Conservation (phyloP, 2,888 invertebrate genomes). For the Leucozona laternaria region DNA sequence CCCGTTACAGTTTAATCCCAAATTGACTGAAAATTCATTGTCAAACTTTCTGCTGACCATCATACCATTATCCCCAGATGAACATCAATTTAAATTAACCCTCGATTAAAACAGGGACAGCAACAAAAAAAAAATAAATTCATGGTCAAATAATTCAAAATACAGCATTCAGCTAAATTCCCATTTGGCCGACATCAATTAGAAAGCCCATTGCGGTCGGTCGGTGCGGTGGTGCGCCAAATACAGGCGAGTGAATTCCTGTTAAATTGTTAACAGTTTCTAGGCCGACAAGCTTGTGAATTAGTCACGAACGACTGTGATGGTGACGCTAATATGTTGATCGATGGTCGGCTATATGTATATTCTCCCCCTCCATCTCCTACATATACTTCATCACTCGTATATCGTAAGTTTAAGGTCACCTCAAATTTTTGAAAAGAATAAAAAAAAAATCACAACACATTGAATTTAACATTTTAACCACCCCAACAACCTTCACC, state of each 20-base stretch:
- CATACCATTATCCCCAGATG: neutral
- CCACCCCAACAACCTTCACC: constrained; percentile 8
- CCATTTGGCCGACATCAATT: constrained; percentile 43
- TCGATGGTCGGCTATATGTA: constrained; percentile 12
- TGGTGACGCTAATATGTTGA: constrained; percentile 40
- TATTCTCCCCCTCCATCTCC: neutral
- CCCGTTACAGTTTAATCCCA: neutral
- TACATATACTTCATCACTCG: neutral
- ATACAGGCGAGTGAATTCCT: constrained; percentile 13
- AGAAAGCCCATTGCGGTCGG: constrained; percentile 15
- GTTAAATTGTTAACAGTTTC: constrained; percentile 41
- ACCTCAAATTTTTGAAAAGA: neutral
- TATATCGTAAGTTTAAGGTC: constrained; percentile 29
- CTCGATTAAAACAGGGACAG: neutral
- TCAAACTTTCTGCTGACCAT: neutral
- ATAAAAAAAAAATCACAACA: neutral
- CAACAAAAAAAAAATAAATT: neutral
- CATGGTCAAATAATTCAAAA: constrained; percentile 23
- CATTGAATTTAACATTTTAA: neutral
- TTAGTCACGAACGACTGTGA: constrained; percentile 24
- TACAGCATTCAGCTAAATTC: constrained; percentile 18
- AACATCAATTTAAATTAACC: constrained; percentile 26
- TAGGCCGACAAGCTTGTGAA: constrained; percentile 3
- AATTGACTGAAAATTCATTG: constrained; percentile 4
- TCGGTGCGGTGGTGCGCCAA: neutral